phyloP scores from a whole-genome alignment of 2,888 invertebrate species.

The Scaptomyza cyrtandrae region DNA sequence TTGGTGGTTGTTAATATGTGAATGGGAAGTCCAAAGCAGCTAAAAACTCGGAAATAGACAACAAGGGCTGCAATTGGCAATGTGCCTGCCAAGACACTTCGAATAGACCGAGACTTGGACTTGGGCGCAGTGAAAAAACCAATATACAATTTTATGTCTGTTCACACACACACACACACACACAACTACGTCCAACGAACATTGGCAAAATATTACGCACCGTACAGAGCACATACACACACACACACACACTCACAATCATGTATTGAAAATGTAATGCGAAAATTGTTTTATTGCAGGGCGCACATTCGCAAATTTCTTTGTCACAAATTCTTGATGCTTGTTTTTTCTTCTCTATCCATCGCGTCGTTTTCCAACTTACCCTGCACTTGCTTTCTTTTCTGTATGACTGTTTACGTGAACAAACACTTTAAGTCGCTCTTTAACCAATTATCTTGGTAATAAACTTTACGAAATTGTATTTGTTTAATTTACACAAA shows the following conservation, averaged over 20 bases:
- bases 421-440: constrained; percentile 29
- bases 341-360: constrained; percentile 45
- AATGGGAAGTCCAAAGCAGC: constrained; percentile 42
- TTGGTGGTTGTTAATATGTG: constrained; percentile 51
- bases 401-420: not conserved
- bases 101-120: constrained; percentile 2
- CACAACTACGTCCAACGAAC: constrained; percentile 1
- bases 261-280: constrained; percentile 16
- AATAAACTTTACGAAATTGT: constrained; percentile 12
- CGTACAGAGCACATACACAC: not conserved
- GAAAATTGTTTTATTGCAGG: constrained; percentile 27
- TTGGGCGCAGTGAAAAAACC: constrained; percentile 32
- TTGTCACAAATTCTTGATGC: constrained; percentile 46
- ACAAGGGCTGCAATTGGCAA: constrained; percentile 57
- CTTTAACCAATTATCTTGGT: constrained; percentile 12
- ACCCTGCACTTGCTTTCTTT: constrained; percentile 34
- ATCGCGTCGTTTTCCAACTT: constrained; percentile 60
- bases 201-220: constrained; percentile 30
- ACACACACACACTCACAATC: constrained; percentile 7
- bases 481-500: constrained; percentile 45
- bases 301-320: constrained; percentile 44
- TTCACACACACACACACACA: constrained; percentile 2
- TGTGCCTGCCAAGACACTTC: constrained; percentile 44
- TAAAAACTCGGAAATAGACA: constrained; percentile 11
- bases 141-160: constrained; percentile 39